Conservation (phyloP, 2,113 vertebrate genomes). For the Gracilinanus agilis region DNA sequence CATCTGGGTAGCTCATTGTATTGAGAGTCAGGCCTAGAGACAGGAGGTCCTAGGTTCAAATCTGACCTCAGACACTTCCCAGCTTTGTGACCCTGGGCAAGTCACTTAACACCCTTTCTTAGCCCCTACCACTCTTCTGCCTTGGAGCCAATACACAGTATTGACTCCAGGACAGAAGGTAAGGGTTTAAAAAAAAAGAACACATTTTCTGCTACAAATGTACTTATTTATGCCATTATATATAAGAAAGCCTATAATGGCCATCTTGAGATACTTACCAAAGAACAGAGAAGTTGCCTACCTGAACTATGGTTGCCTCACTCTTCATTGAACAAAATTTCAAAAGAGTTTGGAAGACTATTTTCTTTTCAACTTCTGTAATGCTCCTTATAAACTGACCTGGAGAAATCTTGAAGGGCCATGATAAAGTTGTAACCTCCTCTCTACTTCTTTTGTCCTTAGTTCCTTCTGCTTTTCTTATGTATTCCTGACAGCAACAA, state of each 20-base stretch:
- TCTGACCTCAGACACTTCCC: too few species aligned
- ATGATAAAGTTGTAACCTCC: not conserved
- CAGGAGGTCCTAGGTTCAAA: too few species aligned
- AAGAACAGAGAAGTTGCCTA: not conserved
- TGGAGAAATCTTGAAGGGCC: not conserved
- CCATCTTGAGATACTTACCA: not conserved
- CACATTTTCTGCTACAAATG: not conserved
- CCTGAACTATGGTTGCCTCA: not conserved
- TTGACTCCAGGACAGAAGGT: too few species aligned
- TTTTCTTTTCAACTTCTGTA: not conserved
- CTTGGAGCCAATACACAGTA: too few species aligned
- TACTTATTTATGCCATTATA: not conserved
- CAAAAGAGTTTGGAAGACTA: not conserved
- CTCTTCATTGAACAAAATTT: not conserved
- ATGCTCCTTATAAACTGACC: not conserved
- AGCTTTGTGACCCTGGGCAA: too few species aligned
- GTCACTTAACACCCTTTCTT: too few species aligned
- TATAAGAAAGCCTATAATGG: not conserved
- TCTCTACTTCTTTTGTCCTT: not conserved
- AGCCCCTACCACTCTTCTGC: too few species aligned
- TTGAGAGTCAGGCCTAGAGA: too few species aligned
- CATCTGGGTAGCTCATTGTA: too few species aligned
- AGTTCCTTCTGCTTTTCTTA: not conserved
- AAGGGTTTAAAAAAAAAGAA: too few species aligned
- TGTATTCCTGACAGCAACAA: not conserved